Base-by-base conservation (phyloP, 2,797 vertebrate species). In the Falco naumanni region DNA sequence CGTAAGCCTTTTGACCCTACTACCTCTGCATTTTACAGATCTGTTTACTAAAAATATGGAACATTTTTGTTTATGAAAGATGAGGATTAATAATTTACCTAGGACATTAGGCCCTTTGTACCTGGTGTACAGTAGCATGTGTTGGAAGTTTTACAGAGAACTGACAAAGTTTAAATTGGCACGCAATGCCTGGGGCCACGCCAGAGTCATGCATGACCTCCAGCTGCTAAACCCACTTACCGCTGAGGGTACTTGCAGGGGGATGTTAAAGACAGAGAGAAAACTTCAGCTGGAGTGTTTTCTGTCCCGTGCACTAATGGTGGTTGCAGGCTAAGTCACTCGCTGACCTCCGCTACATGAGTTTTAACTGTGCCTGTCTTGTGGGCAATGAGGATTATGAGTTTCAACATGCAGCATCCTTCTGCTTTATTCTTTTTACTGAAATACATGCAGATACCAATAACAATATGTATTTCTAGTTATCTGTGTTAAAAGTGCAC, bases 81-180 rank as follows among this genome's bases (percentile, higher is more conserved):
- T 85, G 75, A 81, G 39, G 96, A 94, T 97, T 98, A 98, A 98
- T 97, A 88, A 98, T 98, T 98, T 88, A 98, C 98, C 79, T 31
- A 72, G 89, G 72, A 63, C 97, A 86, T 59, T 54, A 87, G 75
- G 96, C 92, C 95, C 97, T 98, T 98, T 98, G 98, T 95, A 97
- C 97, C 88, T 85, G 61, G 64, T 81, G 95, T 90, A 89, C 91
- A 86, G 79, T 54, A 94, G 76, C 89, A 60, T 18, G 76, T 17
- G 6, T 41, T 97, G 80, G 39, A 89, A 95, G 76, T 71, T 93
- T 82, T 64, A 87, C 90, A 79, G 95, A 95, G 96, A 95, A 77
- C 33, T 83, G 51, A 71, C 79, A 54, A 17, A 68, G 66, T 26
- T 82, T 90, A 63, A 31, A 79, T 54, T 80, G 47, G 84, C 59